A percentile compares a stretch with the other conserved stretches of the same genome.
These are phyloP conservation scores for Datnioides undecimradiatus DNA, from an alignment of 2,113 vertebrate genomes.

Conservation along the genomic window DNA sequence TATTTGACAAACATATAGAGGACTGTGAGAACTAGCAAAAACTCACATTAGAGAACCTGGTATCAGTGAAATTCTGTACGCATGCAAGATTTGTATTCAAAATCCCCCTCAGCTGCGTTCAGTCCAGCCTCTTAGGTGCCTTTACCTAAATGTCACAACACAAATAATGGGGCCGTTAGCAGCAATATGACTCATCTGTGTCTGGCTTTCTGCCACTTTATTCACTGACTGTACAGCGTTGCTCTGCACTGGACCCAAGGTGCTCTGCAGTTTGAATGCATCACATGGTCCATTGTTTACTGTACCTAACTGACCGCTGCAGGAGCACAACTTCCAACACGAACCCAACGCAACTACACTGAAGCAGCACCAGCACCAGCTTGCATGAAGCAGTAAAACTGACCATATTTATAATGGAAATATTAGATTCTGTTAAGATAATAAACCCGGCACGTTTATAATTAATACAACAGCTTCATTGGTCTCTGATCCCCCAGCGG, in stretches of 20 bases:
- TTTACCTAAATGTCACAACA: conserved; percentile 7
- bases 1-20: background rate
- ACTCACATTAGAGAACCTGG: background rate
- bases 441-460: background rate
- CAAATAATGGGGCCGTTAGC: background rate
- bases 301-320: conserved; percentile 35
- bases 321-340: background rate
- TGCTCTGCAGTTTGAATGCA: conserved; percentile 56
- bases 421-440: background rate
- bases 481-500: background rate
- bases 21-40: background rate
- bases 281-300: conserved; percentile 78
- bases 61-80: background rate
- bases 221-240: background rate
- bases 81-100: background rate
- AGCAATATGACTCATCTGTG: conserved; percentile 26
- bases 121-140: background rate
- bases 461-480: background rate
- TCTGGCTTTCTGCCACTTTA: background rate
- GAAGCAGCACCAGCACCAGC: background rate
- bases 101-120: background rate
- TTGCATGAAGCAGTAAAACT: background rate
- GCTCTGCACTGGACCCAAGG: conserved; percentile 31
- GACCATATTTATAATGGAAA: conserved; percentile 8
- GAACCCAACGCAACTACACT: background rate